Evolutionary conservation across 2,797 vertebrate genomes (phyloP).

Genomic region (Megalops cyprinoides): DNA sequence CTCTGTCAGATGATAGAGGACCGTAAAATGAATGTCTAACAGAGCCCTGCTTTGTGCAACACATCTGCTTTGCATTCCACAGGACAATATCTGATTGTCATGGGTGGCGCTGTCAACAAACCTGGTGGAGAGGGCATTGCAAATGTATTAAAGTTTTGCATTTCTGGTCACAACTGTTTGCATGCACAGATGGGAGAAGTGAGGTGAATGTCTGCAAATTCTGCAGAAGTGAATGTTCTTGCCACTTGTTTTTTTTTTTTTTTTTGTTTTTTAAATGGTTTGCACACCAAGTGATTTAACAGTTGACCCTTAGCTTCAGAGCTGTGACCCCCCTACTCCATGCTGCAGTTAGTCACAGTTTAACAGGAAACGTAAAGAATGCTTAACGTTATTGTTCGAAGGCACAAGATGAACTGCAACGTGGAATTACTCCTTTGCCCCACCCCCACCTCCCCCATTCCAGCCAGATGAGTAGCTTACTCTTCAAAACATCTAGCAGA

Average conservation of each 20-base stretch:
- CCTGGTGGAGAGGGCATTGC: too few relatives aligned
- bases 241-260: too few relatives aligned
- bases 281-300: not conserved
- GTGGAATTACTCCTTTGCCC: not conserved
- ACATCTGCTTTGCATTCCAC: not conserved
- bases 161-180: not conserved
- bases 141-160: not conserved
- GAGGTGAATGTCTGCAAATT: not conserved
- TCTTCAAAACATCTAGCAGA: not conserved
- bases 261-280: not conserved
- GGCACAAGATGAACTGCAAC: not conserved
- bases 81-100: not conserved
- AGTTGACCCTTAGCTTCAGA: not conserved
- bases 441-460: too few relatives aligned
- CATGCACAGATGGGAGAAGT: not conserved
- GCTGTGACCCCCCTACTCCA: not conserved
- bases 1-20: not conserved
- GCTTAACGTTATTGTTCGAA: not conserved
- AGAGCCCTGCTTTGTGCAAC: not conserved
- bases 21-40: not conserved
- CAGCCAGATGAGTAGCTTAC: not conserved
- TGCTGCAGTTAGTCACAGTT: not conserved
- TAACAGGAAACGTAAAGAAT: slow-evolving; percentile 5
- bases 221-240: not conserved
- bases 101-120: not conserved